These are phyloP conservation scores for Drosophila parabipectinata DNA, from an alignment of 1,140 invertebrate species.

Conservation along the genomic window DNA sequence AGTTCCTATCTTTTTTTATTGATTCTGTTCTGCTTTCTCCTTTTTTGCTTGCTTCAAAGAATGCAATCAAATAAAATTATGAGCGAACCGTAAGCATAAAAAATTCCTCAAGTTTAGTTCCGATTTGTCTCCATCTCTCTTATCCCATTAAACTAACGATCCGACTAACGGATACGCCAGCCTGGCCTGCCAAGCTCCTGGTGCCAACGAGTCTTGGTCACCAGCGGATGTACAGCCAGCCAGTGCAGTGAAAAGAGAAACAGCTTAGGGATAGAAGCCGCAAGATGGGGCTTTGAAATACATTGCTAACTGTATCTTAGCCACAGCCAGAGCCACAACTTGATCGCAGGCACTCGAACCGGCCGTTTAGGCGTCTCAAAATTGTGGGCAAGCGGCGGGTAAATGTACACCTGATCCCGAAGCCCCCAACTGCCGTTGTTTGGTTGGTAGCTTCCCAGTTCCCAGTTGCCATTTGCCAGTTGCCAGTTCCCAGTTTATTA, in stretches of 20 bases:
- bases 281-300: conserved; percentile 46
- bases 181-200: conserved; percentile 24
- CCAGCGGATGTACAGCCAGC: conserved; percentile 45
- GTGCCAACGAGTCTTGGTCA: conserved; percentile 47
- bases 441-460: conserved; percentile 17
- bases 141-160: conserved; percentile 34
- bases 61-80: conserved; percentile 16
- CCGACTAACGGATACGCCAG: conserved; percentile 39
- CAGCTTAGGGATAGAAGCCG: conserved; percentile 47
- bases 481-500: conserved; percentile 38
- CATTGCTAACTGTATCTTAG: conserved; percentile 54
- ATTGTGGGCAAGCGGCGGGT: conserved; percentile 34
- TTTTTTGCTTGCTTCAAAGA: not conserved
- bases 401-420: conserved; percentile 54
- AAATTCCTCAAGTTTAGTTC: conserved; percentile 35
- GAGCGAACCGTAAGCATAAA: conserved; percentile 1
- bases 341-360: conserved; percentile 32
- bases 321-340: conserved; percentile 22
- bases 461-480: conserved; percentile 1
- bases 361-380: conserved; percentile 42
- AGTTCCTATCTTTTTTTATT: not conserved
- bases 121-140: conserved; percentile 23
- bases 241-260: conserved; percentile 15
- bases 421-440: conserved; percentile 39
- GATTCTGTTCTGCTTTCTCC: not conserved